phyloP scores from a whole-genome alignment of 2,888 invertebrate species.

The Trilocha varians region DNA sequence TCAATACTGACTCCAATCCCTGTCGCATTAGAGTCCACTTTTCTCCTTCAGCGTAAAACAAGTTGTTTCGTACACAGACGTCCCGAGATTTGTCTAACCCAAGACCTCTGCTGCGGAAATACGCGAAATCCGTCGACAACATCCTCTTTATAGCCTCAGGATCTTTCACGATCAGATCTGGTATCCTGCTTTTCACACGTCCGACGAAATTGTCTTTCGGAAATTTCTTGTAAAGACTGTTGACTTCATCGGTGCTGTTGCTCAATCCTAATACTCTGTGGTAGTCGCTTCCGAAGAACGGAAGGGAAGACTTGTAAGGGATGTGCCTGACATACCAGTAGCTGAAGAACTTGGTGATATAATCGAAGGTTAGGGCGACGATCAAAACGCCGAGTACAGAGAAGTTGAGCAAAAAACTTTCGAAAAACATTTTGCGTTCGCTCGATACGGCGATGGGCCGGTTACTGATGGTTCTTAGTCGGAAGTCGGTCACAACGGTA shows the following conservation, averaged over 20 bases:
- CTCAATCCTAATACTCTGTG: slow-evolving; percentile 47
- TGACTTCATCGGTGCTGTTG: slow-evolving; percentile 50
- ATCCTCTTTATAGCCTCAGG: slow-evolving; percentile 56
- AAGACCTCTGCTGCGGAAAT: slow-evolving; percentile 65
- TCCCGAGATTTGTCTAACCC: slow-evolving; percentile 67
- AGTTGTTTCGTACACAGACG: slow-evolving; percentile 70
- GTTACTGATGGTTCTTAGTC: slow-evolving; percentile 35
- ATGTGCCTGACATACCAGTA: slow-evolving; percentile 65
- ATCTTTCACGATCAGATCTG: slow-evolving; percentile 60
- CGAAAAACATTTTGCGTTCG: slow-evolving; percentile 66
- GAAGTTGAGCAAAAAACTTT: slow-evolving; percentile 57
- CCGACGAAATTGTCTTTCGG: slow-evolving; percentile 53
- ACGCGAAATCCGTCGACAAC: slow-evolving; percentile 59
- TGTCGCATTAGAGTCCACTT: slow-evolving; percentile 57
- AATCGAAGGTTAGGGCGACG: slow-evolving; percentile 51
- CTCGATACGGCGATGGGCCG: slow-evolving; percentile 31
- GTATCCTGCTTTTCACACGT: slow-evolving; percentile 55
- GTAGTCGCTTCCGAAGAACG: slow-evolving; percentile 59
- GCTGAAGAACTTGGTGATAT: slow-evolving; percentile 63
- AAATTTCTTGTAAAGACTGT: slow-evolving; percentile 38
- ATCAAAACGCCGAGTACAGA: slow-evolving; percentile 39
- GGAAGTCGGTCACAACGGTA: slow-evolving; percentile 61
- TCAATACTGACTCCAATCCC: slow-evolving; percentile 50
- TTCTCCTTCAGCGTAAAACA: slow-evolving; percentile 64
- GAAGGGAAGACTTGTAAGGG: slow-evolving; percentile 47